phyloP scores from a whole-genome alignment of 2,888 invertebrate species.

The Melanargia galathea region DNA sequence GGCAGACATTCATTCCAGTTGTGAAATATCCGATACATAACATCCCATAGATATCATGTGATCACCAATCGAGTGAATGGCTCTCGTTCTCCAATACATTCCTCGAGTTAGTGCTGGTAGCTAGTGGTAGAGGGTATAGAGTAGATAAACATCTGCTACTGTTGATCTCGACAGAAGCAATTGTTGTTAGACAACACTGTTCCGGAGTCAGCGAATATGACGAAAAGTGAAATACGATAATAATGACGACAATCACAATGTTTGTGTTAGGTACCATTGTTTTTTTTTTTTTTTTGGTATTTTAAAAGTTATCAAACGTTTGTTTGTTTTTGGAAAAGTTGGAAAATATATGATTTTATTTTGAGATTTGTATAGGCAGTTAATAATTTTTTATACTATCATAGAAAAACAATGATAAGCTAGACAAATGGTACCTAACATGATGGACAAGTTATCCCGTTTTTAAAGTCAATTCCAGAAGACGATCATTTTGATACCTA shows the following conservation, averaged over 20 bases:
- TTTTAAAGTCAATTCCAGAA: constrained; percentile 26
- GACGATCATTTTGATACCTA: constrained; percentile 13
- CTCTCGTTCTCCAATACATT: constrained; percentile 31
- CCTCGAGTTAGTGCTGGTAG: constrained; percentile 34
- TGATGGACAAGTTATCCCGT: constrained; percentile 6
- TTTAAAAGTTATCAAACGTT: background rate
- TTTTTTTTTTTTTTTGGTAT: background rate
- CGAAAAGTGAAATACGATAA: background rate
- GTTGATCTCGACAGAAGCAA: constrained; percentile 23
- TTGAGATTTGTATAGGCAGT: background rate
- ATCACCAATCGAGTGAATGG: constrained; percentile 19
- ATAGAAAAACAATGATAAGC: background rate
- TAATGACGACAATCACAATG: background rate
- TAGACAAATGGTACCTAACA: background rate
- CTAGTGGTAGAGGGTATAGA: constrained; percentile 38
- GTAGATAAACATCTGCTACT: constrained; percentile 35
- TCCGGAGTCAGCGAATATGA: background rate
- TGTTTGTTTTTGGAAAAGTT: background rate
- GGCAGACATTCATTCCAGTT: constrained; percentile 17
- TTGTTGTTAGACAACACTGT: constrained; percentile 24
- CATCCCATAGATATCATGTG: too few species aligned
- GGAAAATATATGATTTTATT: background rate
- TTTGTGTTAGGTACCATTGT: background rate
- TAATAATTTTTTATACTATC: background rate
- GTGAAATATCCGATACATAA: background rate